These are phyloP conservation scores for Manis javanica DNA, from an alignment of 2,797 vertebrate species.

Conservation along the genomic window DNA sequence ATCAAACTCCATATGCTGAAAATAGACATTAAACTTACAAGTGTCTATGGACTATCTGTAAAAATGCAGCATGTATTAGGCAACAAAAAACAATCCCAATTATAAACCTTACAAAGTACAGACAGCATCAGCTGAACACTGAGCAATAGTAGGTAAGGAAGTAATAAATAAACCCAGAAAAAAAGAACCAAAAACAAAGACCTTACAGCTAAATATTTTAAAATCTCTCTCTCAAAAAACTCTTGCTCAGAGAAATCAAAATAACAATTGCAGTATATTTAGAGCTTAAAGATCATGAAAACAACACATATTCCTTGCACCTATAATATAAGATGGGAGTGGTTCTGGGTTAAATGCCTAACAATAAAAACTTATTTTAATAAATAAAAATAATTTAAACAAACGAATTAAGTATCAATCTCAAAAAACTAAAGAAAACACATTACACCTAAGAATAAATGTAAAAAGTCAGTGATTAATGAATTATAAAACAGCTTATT, in stretches of 20 bases:
- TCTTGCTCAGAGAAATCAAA: neutral
- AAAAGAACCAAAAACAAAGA: neutral
- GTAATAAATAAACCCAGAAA: neutral
- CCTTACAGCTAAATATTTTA: neutral
- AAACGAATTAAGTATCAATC: neutral
- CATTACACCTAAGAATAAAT: conserved; percentile 27
- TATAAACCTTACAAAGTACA: neutral
- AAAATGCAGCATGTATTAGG: neutral
- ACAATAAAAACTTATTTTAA: neutral
- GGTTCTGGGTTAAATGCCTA: neutral
- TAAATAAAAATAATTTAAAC: neutral
- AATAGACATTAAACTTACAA: conserved; percentile 30
- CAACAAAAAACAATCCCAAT: neutral
- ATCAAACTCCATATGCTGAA: neutral
- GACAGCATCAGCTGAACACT: neutral
- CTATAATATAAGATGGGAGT: neutral
- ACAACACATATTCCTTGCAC: no score
- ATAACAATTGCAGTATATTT: neutral
- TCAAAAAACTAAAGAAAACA: neutral
- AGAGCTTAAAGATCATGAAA: neutral
- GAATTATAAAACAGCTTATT: neutral
- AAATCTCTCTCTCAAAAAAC: neutral
- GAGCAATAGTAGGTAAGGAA: neutral
- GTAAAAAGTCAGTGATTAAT: neutral
- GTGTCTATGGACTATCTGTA: neutral